Conservation (phyloP, 2,797 vertebrate species). For the Tenualosa thibaudeaui region DNA sequence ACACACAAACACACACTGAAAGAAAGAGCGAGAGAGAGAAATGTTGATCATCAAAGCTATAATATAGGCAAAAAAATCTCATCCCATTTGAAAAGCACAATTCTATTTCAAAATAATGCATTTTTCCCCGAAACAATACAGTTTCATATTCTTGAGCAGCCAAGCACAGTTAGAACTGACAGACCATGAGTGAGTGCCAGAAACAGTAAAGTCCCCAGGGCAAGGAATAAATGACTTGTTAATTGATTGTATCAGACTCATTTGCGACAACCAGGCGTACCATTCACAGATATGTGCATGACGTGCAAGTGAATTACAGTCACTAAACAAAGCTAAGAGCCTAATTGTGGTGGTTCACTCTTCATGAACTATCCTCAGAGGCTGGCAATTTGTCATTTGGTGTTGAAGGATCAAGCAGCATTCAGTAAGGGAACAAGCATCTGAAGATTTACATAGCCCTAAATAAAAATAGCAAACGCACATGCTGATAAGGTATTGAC, state of each 20-base stretch:
- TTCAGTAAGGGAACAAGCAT: not conserved
- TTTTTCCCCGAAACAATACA: not conserved
- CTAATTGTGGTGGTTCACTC: not conserved
- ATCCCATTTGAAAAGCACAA: not conserved
- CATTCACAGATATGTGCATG: conserved; percentile 13
- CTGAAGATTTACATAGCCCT: not conserved
- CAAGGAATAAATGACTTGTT: conserved; percentile 9
- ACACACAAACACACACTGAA: not conserved
- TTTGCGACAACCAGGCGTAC: not conserved
- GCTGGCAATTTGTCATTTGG: not conserved
- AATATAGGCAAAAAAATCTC: not conserved
- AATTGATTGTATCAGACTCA: conserved; percentile 15
- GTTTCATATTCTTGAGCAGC: conserved; percentile 1
- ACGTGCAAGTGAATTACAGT: conserved; percentile 1
- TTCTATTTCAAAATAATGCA: not conserved
- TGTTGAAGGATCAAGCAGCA: not conserved
- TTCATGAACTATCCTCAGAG: not conserved
- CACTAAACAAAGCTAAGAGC: conserved; percentile 5
- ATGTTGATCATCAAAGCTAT: not conserved
- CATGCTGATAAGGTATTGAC: conserved; percentile 47
- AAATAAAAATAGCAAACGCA: conserved; percentile 11
- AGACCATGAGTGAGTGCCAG: not conserved
- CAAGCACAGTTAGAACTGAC: conserved; percentile 12
- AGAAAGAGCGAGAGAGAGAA: not conserved
- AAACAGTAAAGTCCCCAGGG: not conserved